phyloP scores from a whole-genome alignment of 2,888 invertebrate species.

The Dermolepida albohirtum region DNA sequence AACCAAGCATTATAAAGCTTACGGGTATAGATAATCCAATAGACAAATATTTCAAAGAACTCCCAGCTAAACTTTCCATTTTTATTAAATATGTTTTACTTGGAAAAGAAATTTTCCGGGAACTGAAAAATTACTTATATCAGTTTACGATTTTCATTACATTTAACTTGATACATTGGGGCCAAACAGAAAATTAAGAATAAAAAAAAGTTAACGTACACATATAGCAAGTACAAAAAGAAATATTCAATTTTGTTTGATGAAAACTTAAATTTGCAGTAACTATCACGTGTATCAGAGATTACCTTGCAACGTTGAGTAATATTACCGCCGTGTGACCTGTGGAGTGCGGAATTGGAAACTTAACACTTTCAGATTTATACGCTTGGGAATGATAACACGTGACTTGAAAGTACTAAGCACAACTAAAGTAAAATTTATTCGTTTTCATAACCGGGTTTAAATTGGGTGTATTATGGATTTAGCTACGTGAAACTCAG shows the following conservation, averaged over 20 bases:
- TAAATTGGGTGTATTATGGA: constrained; percentile 32
- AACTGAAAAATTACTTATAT: no score
- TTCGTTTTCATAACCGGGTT: constrained; percentile 41
- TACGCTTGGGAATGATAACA: constrained; percentile 49
- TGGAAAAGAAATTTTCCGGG: no score
- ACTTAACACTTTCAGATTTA: constrained; percentile 50
- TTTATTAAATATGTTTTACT: no score
- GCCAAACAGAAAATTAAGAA: no score
- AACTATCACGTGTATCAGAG: constrained; percentile 37
- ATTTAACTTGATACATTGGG: no score
- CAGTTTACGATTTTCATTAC: no score
- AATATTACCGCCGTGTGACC: constrained; percentile 47
- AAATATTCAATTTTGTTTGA: constrained; percentile 29
- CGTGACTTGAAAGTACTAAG: constrained; percentile 47
- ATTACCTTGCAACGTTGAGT: constrained; percentile 39
- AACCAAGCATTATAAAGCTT: no score
- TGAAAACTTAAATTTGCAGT: constrained; percentile 35
- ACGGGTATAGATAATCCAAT: no score
- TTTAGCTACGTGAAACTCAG: constrained; percentile 22
- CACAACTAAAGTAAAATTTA: constrained; percentile 41
- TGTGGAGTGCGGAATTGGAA: constrained; percentile 49
- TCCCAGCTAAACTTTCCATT: no score
- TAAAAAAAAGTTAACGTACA: background rate
- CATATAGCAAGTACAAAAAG: background rate
- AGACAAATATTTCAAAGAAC: no score